phyloP scores from a whole-genome alignment of 2,888 invertebrate species.

The Leptinotarsa tumamoca region DNA sequence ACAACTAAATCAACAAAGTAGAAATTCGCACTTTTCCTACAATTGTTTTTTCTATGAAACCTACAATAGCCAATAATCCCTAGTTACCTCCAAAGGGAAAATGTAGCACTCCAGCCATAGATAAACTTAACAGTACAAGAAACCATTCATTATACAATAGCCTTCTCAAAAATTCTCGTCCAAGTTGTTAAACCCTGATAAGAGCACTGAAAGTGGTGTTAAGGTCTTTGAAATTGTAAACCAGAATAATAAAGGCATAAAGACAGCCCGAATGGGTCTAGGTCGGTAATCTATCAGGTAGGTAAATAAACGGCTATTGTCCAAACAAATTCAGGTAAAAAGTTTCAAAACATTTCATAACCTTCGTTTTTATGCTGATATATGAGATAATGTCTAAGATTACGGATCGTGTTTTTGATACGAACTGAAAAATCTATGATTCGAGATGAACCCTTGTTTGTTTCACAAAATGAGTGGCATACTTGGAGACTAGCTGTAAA shows the following conservation, averaged over 20 bases:
- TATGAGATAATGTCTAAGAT: not conserved
- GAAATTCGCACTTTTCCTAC: not conserved
- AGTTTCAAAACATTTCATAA: conserved; percentile 14
- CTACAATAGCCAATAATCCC: not conserved
- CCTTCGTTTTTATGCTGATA: conserved; percentile 7
- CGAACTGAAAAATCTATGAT: too few species aligned
- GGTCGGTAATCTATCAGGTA: conserved; percentile 20
- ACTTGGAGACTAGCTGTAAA: too few species aligned
- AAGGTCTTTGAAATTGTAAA: conserved; percentile 2
- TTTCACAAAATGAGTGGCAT: too few species aligned
- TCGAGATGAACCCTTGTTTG: too few species aligned
- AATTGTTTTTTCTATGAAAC: too few species aligned
- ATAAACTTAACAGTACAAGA: not conserved
- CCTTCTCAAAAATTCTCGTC: not conserved
- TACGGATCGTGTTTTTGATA: not conserved
- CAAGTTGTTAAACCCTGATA: conserved; percentile 1
- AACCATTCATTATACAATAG: not conserved
- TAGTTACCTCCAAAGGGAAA: not conserved
- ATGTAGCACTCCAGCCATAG: conserved; percentile 2
- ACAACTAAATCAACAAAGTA: not conserved
- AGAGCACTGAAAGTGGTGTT: conserved; percentile 7
- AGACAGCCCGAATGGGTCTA: not conserved
- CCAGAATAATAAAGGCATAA: conserved; percentile 16
- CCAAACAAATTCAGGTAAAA: conserved; percentile 21
- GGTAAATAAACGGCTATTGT: conserved; percentile 18